Evolutionary conservation across 2,797 vertebrate genomes (phyloP), one percentile per base, ranked within the genome.

Genomic region (Neomorphus geoffroyi): DNA sequence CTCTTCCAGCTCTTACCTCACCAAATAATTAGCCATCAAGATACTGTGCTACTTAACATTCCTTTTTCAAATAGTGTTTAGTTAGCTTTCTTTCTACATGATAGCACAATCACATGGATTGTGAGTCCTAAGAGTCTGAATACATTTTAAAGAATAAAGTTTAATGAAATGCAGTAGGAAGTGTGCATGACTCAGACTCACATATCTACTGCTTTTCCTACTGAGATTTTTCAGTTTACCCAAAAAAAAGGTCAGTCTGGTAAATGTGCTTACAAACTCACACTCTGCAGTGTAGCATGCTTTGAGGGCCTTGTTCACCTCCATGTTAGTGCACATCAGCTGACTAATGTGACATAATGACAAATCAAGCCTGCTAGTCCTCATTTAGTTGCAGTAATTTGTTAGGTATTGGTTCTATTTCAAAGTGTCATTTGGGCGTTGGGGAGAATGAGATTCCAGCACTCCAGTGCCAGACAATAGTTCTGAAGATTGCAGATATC

Each of bases 91-190:
- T 84, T 72, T 77, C 57, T 80, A 67, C 56, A 30, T 62, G 91
- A 89, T 82, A 86, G 50, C 80, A 86, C 82, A 92, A 95, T 94
- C 88, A 94, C 74, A 70, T 84, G 51, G n/a, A 96, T 96, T 96
- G 70, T 81, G 60, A 94, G 62, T 60, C 58, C 66, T 94, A 61
- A 70, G 58, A 90, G 11, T 48, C 6, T 86, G 86, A 94, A 95
- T 93, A 53, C 51, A 73, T 93, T 92, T 90, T 60, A 66, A 94
- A 94, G 51, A 96, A 91, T 95, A 71, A 97, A 86, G 56, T 90
- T 93, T 93, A 94, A 97, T 88, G 70, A 93, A 84, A 92, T 71
- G 74, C 91, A 70, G 50, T 80, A 84, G 77, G 45, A 94, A 96
- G 28, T 0, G 0, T 64, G n/a, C 4, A 64, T 96, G 91, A 96